These are phyloP conservation scores for Agrilus mali DNA, from an alignment of 2,888 invertebrate genomes.

Conservation along the genomic window DNA sequence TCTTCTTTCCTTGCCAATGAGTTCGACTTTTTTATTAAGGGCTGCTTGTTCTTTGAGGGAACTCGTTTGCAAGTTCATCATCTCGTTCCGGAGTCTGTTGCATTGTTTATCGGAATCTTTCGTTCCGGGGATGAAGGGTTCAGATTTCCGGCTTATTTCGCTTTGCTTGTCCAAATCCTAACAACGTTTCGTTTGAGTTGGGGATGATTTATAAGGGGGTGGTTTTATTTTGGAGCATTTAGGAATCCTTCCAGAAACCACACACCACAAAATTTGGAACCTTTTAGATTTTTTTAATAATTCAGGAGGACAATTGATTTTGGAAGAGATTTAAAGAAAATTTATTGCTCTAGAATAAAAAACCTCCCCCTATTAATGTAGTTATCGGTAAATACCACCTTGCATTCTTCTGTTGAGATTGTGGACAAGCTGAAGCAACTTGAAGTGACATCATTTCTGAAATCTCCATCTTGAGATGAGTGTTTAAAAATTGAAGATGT, in stretches of 20 bases:
- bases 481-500: background rate
- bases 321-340: no score
- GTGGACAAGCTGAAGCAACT: background rate
- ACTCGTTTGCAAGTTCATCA: constrained; percentile 20
- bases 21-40: constrained; percentile 23
- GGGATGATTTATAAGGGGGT: no score
- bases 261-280: no score
- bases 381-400: no score
- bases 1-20: constrained; percentile 21
- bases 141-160: background rate
- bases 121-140: constrained; percentile 3
- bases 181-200: no score
- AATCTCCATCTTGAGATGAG: background rate
- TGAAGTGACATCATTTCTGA: background rate
- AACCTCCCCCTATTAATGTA: background rate
- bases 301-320: no score
- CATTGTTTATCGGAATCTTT: constrained; percentile 12
- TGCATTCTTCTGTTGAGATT: background rate
- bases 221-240: no score
- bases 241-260: no score
- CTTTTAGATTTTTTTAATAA: no score
- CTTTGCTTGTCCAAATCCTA: constrained; percentile 8
- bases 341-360: background rate
- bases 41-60: constrained; percentile 23
- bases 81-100: constrained; percentile 22